Conservation (phyloP, 2,113 vertebrate species). For the Erythrolamprus reginae region DNA sequence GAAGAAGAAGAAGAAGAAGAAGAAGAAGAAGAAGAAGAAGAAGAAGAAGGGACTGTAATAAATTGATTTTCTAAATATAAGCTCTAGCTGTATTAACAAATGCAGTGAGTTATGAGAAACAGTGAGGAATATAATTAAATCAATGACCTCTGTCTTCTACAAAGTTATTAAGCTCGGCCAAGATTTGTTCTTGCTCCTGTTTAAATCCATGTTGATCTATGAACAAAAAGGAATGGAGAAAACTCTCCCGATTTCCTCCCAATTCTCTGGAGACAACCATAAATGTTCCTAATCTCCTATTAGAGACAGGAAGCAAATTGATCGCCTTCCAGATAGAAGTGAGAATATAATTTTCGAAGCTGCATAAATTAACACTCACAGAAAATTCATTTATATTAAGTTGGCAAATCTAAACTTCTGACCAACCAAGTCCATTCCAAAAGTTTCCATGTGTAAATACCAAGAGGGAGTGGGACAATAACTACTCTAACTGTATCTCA, state of each 20-base stretch:
- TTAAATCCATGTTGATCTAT: slow-evolving; percentile 44
- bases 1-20: not conserved
- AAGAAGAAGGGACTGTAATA: not conserved
- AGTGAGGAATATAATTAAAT: slow-evolving; percentile 55
- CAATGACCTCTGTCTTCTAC: slow-evolving; percentile 36
- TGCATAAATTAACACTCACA: not conserved
- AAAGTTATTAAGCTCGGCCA: slow-evolving; percentile 30
- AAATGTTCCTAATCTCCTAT: not conserved
- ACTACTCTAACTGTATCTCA: not conserved
- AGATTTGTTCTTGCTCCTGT: slow-evolving; percentile 36
- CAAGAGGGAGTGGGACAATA: not conserved
- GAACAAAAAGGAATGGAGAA: slow-evolving; percentile 13
- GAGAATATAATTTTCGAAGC: not conserved
- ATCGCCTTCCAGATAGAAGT: not conserved
- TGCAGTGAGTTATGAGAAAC: slow-evolving; percentile 50
- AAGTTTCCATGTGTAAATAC: not conserved
- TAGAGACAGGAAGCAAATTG: not conserved
- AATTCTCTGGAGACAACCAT: slow-evolving; percentile 15
- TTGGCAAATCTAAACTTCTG: not conserved
- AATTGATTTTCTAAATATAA: slow-evolving; percentile 27
- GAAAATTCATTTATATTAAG: too few relatives aligned
- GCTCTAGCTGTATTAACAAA: slow-evolving; percentile 44
- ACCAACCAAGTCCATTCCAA: not conserved
- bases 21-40: too few relatives aligned
- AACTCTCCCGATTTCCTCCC: not conserved